phyloP scores from a whole-genome alignment of 2,113 vertebrate genomes.

The Thunnus thynnus region DNA sequence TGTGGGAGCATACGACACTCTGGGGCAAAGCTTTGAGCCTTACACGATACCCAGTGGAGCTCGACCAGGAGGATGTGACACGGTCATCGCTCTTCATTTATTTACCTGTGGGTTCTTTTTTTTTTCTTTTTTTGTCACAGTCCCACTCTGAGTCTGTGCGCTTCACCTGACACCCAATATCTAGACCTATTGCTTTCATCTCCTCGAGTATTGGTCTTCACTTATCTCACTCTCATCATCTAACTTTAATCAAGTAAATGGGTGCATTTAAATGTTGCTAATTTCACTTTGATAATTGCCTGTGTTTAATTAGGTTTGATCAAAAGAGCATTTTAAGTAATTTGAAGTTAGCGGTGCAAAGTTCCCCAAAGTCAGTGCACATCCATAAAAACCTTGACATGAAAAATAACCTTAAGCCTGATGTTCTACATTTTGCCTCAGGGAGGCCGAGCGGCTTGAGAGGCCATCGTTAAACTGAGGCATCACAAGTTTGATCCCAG shows the following conservation, averaged over 20 bases:
- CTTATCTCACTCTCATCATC: constrained; percentile 85
- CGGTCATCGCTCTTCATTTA: constrained; percentile 84
- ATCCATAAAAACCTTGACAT: constrained; percentile 51
- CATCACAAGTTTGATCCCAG: neutral
- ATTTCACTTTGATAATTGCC: constrained; percentile 86
- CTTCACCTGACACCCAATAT: constrained; percentile 83
- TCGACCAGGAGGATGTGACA: constrained; percentile 79
- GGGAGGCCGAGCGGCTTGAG: neutral
- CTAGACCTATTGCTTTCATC: constrained; percentile 81
- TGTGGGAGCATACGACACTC: constrained; percentile 71
- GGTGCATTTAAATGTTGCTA: constrained; percentile 85
- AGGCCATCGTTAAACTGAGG: neutral
- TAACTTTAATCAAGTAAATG: constrained; percentile 89
- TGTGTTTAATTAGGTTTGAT: constrained; percentile 85
- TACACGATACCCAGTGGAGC: constrained; percentile 84
- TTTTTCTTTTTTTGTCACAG: constrained; percentile 51
- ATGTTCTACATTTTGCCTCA: neutral
- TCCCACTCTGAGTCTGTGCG: constrained; percentile 49
- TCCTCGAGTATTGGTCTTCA: constrained; percentile 78
- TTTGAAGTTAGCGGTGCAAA: constrained; percentile 75
- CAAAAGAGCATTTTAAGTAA: constrained; percentile 80
- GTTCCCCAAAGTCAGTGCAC: constrained; percentile 48
- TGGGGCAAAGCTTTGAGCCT: constrained; percentile 72
- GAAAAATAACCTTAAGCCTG: constrained; percentile 32
- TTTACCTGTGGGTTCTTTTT: constrained; percentile 81